Conservation (phyloP, 2,797 vertebrate species). For the Neostethus bicornis region DNA sequence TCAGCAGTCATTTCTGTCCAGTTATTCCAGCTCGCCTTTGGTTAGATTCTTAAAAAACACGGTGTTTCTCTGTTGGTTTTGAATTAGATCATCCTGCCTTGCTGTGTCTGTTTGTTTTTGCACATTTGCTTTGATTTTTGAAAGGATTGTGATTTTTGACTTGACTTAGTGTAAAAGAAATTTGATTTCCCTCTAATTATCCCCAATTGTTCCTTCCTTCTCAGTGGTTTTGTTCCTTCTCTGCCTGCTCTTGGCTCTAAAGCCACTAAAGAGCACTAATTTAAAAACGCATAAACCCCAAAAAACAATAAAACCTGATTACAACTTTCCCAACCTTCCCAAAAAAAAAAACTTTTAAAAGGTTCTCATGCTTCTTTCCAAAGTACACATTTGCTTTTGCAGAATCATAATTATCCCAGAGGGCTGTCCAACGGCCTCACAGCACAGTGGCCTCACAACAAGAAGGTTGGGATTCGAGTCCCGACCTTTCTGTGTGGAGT, state of each 20-base stretch:
- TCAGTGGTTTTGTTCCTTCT: constrained; percentile 21
- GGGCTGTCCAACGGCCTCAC: too few relatives aligned
- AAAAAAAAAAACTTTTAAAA: constrained; percentile 31
- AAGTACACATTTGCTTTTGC: constrained; percentile 19
- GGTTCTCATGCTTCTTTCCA: constrained; percentile 45
- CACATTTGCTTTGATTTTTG: constrained; percentile 39
- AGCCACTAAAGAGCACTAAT: constrained; percentile 38
- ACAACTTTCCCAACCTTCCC: constrained; percentile 37
- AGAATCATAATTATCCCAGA: constrained; percentile 6
- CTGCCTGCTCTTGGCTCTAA: constrained; percentile 34
- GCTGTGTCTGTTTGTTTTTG: constrained; percentile 65
- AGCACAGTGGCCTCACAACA: too few relatives aligned
- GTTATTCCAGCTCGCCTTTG: constrained; percentile 49
- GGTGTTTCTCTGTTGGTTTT: constrained; percentile 70
- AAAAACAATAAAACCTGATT: constrained; percentile 30
- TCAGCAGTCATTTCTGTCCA: constrained; percentile 55
- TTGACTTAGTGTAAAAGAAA: constrained; percentile 24
- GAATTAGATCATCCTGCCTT: constrained; percentile 86
- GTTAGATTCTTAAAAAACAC: constrained; percentile 52
- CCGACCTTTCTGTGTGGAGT: too few relatives aligned
- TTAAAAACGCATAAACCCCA: too few relatives aligned
- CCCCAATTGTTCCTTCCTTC: constrained; percentile 29
- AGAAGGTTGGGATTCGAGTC: too few relatives aligned
- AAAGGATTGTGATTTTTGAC: constrained; percentile 23
- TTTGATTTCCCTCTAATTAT: constrained; percentile 37